Base-by-base conservation (phyloP, 1,140 invertebrate genomes). In the Drosophila nebulosa region DNA sequence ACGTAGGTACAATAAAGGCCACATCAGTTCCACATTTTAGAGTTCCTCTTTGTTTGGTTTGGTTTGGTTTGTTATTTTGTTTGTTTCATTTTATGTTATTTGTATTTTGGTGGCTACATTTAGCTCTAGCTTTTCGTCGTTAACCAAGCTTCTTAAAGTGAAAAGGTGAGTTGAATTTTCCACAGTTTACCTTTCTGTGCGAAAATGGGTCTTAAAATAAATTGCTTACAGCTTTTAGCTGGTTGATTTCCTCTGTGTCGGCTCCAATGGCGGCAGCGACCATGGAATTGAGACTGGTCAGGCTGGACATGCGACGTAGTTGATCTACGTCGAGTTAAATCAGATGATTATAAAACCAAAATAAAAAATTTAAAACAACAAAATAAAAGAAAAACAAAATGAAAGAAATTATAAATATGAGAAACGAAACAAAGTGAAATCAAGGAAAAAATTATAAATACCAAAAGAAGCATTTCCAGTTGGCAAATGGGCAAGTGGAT, bases 211-310 rank as follows among this genome's bases (percentile, higher is more conserved):
- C 12, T 32, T 3, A 35, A 46, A 60, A 46, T 51, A 66, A 72
- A 65, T 85, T 72, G 90, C 91, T 91, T 91, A 91, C 91, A 84
- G 91, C 86, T 90, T 90, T 89, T 42, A 91, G 80, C 89, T 91
- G 86, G 91, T 81, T 90, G 56, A 91, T 72, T 66, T 91, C 90
- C 79, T 91, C 90, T 70, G 78, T 86, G 79, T 89, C 88, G 67
- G 64, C 53, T 18, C 50, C 74, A 50, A 57, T 35, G 32, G 59
- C 61, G 50, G 53, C 42, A 39, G 59, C 61, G 39, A 51, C 42
- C 46, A 80, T 36, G 21, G 74, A 69, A 58, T 59, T 79, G 16
- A 86, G 74, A 42, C 80, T 88, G 65, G 60, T 86, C 66, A 68
- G 64, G 63, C 81, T 85, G 74, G 89, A 90, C 79, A 90, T 80